A percentile compares a stretch with the other conserved stretches of the same genome.
These are phyloP conservation scores for Hylia prasina DNA, from an alignment of 2,113 vertebrate species.

Conservation along the genomic window DNA sequence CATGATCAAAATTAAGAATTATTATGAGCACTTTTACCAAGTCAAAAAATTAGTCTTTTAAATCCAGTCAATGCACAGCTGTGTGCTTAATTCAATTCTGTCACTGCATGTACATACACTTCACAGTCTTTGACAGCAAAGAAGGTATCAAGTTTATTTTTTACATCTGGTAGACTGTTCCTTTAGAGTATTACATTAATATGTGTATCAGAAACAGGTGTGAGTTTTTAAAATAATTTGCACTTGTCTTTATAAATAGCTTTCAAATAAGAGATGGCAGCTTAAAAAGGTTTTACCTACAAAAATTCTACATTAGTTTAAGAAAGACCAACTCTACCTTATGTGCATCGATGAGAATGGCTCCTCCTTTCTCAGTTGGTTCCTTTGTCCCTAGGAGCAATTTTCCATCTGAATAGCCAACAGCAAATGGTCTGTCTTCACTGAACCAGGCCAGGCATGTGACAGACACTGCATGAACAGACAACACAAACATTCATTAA, in stretches of 20 bases:
- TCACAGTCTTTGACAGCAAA: neutral
- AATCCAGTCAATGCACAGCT: neutral
- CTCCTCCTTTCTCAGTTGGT: conserved; percentile 85
- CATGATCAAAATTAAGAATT: neutral
- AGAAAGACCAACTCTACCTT: conserved; percentile 76
- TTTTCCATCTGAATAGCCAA: conserved; percentile 94
- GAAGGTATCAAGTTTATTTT: neutral
- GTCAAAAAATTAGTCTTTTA: neutral
- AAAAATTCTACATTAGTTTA: neutral
- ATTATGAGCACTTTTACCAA: neutral
- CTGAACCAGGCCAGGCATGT: conserved; percentile 94
- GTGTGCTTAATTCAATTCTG: neutral
- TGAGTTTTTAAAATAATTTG: neutral
- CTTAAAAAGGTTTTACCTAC: neutral
- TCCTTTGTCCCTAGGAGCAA: conserved; percentile 88
- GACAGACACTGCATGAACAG: conserved; percentile 79
- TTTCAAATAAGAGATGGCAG: neutral
- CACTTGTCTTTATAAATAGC: neutral
- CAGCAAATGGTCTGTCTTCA: conserved; percentile 91
- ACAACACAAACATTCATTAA: neutral
- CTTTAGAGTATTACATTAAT: neutral
- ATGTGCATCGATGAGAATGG: conserved; percentile 90
- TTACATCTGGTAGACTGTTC: neutral
- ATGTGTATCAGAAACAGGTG: neutral
- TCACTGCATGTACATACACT: neutral